These are phyloP conservation scores for Ceratina australensis DNA, from an alignment of 1,140 invertebrate species.

Conservation along the genomic window DNA sequence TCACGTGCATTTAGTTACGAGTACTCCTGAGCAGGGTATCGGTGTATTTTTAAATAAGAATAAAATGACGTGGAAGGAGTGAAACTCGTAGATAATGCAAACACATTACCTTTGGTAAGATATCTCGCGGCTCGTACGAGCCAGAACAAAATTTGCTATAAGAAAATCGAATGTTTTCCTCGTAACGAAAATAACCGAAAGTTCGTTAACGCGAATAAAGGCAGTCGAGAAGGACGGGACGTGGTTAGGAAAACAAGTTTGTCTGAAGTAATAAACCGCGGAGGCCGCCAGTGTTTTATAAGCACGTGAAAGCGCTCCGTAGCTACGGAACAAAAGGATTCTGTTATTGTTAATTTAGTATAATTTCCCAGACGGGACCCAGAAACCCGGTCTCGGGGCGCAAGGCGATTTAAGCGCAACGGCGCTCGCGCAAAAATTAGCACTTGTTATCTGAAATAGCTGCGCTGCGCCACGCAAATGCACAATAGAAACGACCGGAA, in stretches of 20 bases:
- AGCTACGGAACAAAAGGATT: slow-evolving; percentile 11
- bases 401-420: slow-evolving; percentile 7
- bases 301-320: not conserved
- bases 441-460: slow-evolving; percentile 37
- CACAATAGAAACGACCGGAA: not conserved
- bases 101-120: too few relatives aligned
- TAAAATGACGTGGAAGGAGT: too few relatives aligned
- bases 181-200: not conserved
- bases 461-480: not conserved
- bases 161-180: not conserved
- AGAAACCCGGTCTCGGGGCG: not conserved
- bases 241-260: slow-evolving; percentile 8
- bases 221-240: not conserved
- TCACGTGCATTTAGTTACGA: too few relatives aligned
- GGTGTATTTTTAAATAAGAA: too few relatives aligned
- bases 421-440: slow-evolving; percentile 30
- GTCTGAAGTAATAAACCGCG: slow-evolving; percentile 8
- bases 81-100: too few relatives aligned
- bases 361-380: slow-evolving; percentile 8
- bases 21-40: too few relatives aligned
- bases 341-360: slow-evolving; percentile 40
- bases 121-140: too few relatives aligned
- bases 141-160: too few relatives aligned
- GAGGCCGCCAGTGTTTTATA: slow-evolving; percentile 5
- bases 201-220: not conserved